Evolutionary conservation across 1,140 invertebrate species (phyloP).

Genomic region (Manduca sexta): DNA sequence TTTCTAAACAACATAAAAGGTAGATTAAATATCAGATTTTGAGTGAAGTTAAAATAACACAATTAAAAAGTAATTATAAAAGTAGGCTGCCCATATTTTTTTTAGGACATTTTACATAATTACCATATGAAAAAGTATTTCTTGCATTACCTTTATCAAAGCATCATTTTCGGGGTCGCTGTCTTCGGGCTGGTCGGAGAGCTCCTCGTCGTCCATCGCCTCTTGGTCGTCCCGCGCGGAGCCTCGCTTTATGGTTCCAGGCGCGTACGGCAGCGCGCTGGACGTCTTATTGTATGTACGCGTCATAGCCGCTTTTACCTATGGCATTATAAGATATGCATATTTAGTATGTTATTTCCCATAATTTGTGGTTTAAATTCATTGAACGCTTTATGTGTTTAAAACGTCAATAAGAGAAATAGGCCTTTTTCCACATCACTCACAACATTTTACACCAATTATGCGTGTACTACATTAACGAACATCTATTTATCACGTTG

Average conservation of each 20-base stretch:
- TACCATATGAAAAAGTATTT: too few species aligned
- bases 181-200: constrained; percentile 69
- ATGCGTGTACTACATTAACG: too few species aligned
- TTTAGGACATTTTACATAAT: too few species aligned
- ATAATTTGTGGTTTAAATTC: neutral
- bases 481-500: too few species aligned
- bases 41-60: too few species aligned
- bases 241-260: constrained; percentile 72
- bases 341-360: neutral
- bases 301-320: constrained; percentile 95
- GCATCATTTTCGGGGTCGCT: constrained; percentile 81
- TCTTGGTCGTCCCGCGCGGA: constrained; percentile 59
- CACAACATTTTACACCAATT: too few species aligned
- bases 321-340: neutral
- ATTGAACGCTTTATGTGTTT: too few species aligned
- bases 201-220: constrained; percentile 46
- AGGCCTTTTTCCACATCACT: too few species aligned
- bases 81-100: too few species aligned
- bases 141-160: constrained; percentile 90
- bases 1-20: constrained; percentile 37
- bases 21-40: too few species aligned
- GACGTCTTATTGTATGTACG: constrained; percentile 91
- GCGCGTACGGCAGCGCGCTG: constrained; percentile 81
- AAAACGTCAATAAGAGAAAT: too few species aligned
- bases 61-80: too few species aligned